Conservation (phyloP, 2,797 vertebrate species). For the Smutsia gigantea region DNA sequence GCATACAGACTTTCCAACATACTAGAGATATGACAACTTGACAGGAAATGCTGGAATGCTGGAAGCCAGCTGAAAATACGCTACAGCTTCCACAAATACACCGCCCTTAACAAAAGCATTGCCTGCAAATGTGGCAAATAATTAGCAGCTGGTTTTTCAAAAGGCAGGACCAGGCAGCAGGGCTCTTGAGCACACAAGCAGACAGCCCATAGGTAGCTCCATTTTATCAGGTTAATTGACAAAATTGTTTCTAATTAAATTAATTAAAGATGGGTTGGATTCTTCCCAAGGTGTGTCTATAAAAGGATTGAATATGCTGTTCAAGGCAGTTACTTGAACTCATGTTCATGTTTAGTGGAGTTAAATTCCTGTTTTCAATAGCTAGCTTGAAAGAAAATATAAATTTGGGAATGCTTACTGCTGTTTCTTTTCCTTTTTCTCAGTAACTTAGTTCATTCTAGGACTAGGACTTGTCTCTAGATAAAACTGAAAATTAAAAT, state of each 20-base stretch:
- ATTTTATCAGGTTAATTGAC: constrained; percentile 76
- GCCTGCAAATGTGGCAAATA: constrained; percentile 56
- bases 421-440: neutral
- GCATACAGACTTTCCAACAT: neutral
- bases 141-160: constrained; percentile 74
- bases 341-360: neutral
- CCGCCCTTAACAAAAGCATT: constrained; percentile 60
- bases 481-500: neutral
- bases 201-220: constrained; percentile 62
- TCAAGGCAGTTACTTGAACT: constrained; percentile 1
- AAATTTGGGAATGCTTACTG: neutral
- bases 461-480: neutral
- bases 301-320: constrained; percentile 40
- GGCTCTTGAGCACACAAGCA: constrained; percentile 55
- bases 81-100: constrained; percentile 56
- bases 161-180: constrained; percentile 54
- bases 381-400: neutral
- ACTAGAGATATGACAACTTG: neutral
- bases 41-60: constrained; percentile 10
- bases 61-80: constrained; percentile 43
- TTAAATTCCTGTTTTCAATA: neutral
- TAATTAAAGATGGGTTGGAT: constrained; percentile 69
- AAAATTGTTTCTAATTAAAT: constrained; percentile 74
- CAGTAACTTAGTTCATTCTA: neutral
- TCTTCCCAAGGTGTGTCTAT: constrained; percentile 59